Evolutionary conservation across 2,797 vertebrate genomes (phyloP), one percentile per base, ranked within the genome.

Genomic region (Aphelocoma californica): DNA sequence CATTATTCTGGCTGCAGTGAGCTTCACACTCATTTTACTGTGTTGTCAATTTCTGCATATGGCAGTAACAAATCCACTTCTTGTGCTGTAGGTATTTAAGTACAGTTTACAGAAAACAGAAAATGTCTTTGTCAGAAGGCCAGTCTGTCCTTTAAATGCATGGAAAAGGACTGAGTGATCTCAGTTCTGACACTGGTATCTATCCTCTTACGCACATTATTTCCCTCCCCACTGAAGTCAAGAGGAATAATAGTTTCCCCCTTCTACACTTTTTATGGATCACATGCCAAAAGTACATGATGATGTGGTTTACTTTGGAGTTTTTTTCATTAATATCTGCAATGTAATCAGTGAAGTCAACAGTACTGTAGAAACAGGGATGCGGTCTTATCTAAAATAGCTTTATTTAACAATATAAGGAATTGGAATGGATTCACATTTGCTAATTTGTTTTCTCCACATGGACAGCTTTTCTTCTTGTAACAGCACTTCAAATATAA

Each of bases 371-470:
- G 61, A 92, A 94, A 69, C 3, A 62, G 61, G 38, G 24, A 31
- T 24, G 61, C 48, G n/a, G 66, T 75, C 62, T 81, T n/a, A 40
- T 86, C 62, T 86, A 58, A 86, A 86, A 72, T 65, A 57, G 82
- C 53, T 88, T 90, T 93, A 71, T 47, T 93, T n/a, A 40, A 61
- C 42, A 77, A 8, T 1, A 3, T 48, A 44, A 53, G 74, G 75
- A 91, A 74, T 81, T 91, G 77, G 91, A 88, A 73, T 69, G 61
- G 69, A 89, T 92, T 93, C 75, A 36, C 19, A 45, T 81, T 96
- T 86, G 53, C 73, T 93, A 92, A 91, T 96, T 95, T 94, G 64
- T 91, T 93, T 93, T 91, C 54, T 88, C n/a, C 79, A 86, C 79
- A 74, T 88, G 72, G 87, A 44, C 64, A 90, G n/a, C 47, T 94